Conservation (phyloP, 2,113 vertebrate species). For the Nesoenas mayeri region DNA sequence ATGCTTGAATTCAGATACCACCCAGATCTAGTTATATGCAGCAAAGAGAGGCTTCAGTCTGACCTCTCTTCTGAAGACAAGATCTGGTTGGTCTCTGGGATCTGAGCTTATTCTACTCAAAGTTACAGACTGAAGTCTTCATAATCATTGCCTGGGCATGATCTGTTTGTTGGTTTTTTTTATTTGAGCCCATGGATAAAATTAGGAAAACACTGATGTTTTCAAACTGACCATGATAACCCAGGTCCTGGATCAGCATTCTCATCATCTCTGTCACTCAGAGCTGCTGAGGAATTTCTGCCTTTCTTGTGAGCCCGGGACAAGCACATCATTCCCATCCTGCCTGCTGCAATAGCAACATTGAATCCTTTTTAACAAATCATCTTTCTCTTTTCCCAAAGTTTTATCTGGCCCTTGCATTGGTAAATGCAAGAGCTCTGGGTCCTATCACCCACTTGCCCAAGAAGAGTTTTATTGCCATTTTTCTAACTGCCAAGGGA, state of each 20-base stretch:
- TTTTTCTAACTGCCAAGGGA: neutral
- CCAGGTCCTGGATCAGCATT: neutral
- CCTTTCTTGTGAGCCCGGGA: neutral
- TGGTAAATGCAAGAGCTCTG: slow-evolving; percentile 10
- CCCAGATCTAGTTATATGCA: neutral
- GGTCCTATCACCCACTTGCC: neutral
- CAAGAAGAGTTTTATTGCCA: neutral
- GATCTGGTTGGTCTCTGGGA: neutral
- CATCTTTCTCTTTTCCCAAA: neutral
- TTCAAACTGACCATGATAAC: neutral
- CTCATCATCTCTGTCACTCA: neutral
- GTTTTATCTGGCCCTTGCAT: neutral
- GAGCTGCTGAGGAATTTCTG: neutral
- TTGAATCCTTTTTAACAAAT: neutral
- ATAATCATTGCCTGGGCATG: neutral
- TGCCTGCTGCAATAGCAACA: neutral
- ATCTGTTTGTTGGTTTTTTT: neutral
- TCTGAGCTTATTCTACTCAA: neutral
- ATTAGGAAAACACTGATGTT: neutral
- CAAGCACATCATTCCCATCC: neutral
- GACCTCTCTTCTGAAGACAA: neutral
- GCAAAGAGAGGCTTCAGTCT: neutral
- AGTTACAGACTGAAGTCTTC: neutral
- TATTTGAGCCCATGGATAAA: neutral
- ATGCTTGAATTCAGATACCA: neutral